Base-by-base conservation (phyloP, 2,797 vertebrate genomes). In the Neosilurus hyrtlii region DNA sequence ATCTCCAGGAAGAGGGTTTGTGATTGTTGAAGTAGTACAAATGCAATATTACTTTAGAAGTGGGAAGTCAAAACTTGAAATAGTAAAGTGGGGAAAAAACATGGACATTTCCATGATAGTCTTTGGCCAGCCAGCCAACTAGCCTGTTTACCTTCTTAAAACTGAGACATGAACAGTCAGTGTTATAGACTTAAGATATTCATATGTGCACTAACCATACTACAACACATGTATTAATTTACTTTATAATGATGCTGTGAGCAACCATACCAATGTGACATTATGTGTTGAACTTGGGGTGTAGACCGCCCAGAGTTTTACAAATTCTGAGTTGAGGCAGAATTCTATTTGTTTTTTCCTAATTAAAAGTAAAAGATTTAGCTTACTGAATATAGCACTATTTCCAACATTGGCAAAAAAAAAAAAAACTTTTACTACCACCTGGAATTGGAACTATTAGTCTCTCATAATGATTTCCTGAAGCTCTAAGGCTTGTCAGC, bases 401-500 rank as follows among this genome's bases (percentile, higher is more conserved):
- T 20, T 54, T 75, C 59, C 22, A 62, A 49, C 35, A 24, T 63
- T 6, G n/a, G 35, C 15, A 16, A 14, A 1, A n/a, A n/a, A n/a
- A n/a, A n/a, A n/a, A n/a, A n/a, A n/a, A 24, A 35, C 67, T 72
- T 65, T 65, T 49, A 20, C 65, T 6, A 56, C 14, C 61, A 35
- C 20, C 20, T 20, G 54, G 37, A 63, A 63, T 66, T 18, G 5
- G 74, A 82, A 59, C 62, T 67, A 77, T 54, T 62, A 73, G 73
- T 57, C 52, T 79, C 61, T 43, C 56, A 15, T 54, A 66, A 73
- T 43, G 43, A 18, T 49, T 83, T 83, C 24, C 57, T 37, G 65
- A 61, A 16, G 52, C 74, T 30, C 51, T 66, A 14, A 66, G 24
- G 43, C 43, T 70, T 70, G 52, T 76, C 79, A 75, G 24, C 59